A percentile compares a stretch with the other conserved stretches of the same genome.
Conservation (phyloP, 2,113 vertebrate species). For the Callorhinus ursinus region DNA sequence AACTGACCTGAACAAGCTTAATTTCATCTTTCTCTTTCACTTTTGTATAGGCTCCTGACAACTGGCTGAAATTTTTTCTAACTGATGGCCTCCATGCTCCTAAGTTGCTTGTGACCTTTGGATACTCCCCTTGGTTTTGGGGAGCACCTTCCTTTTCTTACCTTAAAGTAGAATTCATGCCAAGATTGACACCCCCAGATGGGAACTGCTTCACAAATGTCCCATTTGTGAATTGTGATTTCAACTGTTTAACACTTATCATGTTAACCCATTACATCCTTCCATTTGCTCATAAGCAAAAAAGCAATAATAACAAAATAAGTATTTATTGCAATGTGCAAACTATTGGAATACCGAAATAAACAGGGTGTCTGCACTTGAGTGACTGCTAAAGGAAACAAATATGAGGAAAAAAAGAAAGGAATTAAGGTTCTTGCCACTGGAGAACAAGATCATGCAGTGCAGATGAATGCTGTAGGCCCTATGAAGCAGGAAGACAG, state of each 20-base stretch:
- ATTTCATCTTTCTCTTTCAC: neutral
- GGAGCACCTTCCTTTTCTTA: neutral
- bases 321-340: neutral
- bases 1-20: neutral
- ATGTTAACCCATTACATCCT: neutral
- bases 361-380: neutral
- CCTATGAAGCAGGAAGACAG: neutral
- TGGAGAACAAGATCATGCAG: neutral
- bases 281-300: neutral
- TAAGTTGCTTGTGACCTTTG: neutral
- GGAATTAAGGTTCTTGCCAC: neutral
- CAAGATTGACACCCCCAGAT: neutral
- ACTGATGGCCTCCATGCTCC: neutral
- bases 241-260: neutral
- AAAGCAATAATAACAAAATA: neutral
- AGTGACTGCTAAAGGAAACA: neutral
- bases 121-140: neutral
- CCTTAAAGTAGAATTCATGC: neutral
- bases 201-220: neutral
- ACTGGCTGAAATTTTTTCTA: neutral
- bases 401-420: neutral
- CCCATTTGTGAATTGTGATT: neutral
- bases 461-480: neutral
- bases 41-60: neutral
- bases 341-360: neutral